Base-by-base conservation (phyloP, 2,797 vertebrate species). In the Acanthopagrus latus region DNA sequence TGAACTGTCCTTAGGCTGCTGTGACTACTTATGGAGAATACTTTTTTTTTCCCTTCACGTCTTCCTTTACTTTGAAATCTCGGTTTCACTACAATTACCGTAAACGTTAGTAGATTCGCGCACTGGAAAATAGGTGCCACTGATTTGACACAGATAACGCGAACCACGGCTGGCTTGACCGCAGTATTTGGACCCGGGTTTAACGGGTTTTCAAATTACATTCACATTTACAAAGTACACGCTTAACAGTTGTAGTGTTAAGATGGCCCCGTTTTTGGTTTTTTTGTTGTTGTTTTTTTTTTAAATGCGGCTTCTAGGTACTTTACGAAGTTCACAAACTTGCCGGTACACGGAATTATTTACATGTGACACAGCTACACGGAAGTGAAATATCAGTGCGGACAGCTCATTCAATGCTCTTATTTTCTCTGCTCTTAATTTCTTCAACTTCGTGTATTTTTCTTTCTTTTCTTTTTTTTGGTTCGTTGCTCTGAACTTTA, bases 331-430 rank as follows among this genome's bases (percentile, higher is more conserved):
- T 7, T 25, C 2, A 23, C 13, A 25, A 0, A 68, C 0, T 12
- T 70, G 33, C 25, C 5, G 2, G 3, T 44, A 8, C 60, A 74
- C 89, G 92, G 85, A 86, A 41, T 38, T 88, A 86, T 91, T 92
- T 93, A 76, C 44, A 71, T 70, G 91, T 65, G 54, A 88, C 92
- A 57, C 90, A 25, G 6, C 5, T 1, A 4, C 51, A 47, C 1
- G 43, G 48, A 25, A 29, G 64, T 1, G 50, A 52, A 50, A 8
- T 29, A 17, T 12, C 43, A 7, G 25, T 38, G 3, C 2, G 5
- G 50, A 17, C 3, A 13, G 16, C 29, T 14, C 0, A n/a, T 14
- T 3, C 50, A 12, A 13, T 2, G 41, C 21, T 10, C n/a, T 5
- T 12, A 17, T 66, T 41, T 7, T 51, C 56, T 60, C 9, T 74